A percentile compares a stretch with the other conserved stretches of the same genome.
These are phyloP conservation scores for Tetrao urogallus DNA, from an alignment of 2,113 vertebrate genomes.

Conservation along the genomic window DNA sequence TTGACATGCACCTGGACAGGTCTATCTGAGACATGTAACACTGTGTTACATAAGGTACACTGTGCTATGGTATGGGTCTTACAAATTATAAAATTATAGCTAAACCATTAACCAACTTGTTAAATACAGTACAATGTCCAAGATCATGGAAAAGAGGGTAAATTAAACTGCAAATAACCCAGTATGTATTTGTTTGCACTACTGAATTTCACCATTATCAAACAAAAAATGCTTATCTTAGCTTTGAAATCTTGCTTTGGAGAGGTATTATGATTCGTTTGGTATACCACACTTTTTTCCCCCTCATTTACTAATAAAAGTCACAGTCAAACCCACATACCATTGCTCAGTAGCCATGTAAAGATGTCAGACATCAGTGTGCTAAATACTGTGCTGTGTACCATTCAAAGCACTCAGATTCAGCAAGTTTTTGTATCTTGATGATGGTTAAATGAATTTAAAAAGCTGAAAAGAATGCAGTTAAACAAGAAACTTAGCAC, in stretches of 20 bases:
- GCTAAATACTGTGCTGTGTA: not conserved
- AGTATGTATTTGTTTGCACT: not conserved
- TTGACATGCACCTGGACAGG: not conserved
- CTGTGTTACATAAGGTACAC: no score
- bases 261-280: not conserved
- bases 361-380: accelerated
- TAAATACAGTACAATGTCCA: not conserved
- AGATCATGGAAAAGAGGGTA: not conserved
- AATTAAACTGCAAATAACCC: not conserved
- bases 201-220: not conserved
- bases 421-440: not conserved
- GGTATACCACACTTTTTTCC: not conserved
- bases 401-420: not conserved
- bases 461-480: not conserved
- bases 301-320: not conserved
- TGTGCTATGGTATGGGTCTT: not conserved
- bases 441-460: not conserved
- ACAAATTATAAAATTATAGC: not conserved
- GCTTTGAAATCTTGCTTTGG: not conserved
- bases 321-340: not conserved
- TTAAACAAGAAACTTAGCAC: not conserved
- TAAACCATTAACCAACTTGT: not conserved
- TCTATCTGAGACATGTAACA: not conserved
- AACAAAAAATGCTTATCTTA: not conserved
- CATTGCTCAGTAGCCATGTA: accelerated